A percentile compares a stretch with the other conserved stretches of the same genome.
Conservation (phyloP, 2,797 vertebrate species). For the Poliocrania exsul region DNA sequence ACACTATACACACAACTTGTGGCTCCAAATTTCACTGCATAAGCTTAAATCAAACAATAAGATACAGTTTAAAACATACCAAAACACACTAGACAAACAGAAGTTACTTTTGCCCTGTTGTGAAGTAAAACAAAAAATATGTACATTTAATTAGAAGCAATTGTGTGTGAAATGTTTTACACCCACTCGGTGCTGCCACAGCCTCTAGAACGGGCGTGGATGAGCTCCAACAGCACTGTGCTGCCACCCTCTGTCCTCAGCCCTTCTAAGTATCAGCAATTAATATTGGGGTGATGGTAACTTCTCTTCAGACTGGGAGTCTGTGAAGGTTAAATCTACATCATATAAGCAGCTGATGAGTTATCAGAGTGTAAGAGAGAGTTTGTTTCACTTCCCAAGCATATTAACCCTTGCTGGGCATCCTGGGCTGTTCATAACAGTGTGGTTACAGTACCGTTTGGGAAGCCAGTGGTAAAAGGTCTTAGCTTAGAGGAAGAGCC, state of each 20-base stretch:
- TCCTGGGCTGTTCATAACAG: not conserved
- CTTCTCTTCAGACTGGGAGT: not conserved
- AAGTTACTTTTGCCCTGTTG: not conserved
- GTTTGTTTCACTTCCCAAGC: not conserved
- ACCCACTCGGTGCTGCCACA: not conserved
- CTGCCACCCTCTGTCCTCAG: constrained; percentile 64
- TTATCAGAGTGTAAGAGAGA: not conserved
- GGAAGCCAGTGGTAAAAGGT: not conserved
- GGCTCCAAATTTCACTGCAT: not conserved
- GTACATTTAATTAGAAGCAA: constrained; percentile 15
- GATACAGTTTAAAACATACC: not conserved
- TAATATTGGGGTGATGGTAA: not conserved
- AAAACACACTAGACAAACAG: not conserved
- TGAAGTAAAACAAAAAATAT: not conserved
- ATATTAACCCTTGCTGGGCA: not conserved
- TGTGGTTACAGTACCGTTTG: not conserved
- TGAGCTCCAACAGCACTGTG: not conserved
- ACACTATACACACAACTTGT: not conserved
- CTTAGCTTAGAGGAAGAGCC: not conserved
- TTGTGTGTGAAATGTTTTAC: not conserved
- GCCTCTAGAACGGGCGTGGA: accelerated
- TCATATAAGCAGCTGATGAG: not conserved
- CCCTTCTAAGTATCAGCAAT: not conserved
- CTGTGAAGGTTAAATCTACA: not conserved
- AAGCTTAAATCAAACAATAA: not conserved